Percentiles rank a stretch among this genome's conserved stretches.
Conservation (phyloP, 2,113 vertebrate species). For the Eidolon helvum region DNA sequence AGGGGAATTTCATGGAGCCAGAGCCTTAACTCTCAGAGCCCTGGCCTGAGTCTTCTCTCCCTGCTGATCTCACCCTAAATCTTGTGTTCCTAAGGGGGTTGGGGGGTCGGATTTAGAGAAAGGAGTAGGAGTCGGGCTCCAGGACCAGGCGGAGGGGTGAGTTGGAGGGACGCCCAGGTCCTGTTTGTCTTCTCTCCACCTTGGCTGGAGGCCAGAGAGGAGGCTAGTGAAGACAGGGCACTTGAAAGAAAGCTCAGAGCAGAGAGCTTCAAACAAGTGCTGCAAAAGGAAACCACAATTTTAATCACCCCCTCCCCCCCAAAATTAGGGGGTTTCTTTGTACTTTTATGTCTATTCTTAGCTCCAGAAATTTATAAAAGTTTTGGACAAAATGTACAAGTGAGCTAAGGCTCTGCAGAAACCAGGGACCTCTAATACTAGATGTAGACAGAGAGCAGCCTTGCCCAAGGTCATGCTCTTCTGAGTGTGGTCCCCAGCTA, state of each 20-base stretch:
- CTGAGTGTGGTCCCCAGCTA: not conserved
- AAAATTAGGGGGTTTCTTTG: conserved; percentile 67
- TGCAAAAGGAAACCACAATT: conserved; percentile 55
- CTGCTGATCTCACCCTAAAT: conserved; percentile 43
- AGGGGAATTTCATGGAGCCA: not conserved
- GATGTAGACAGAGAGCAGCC: not conserved
- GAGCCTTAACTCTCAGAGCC: not conserved
- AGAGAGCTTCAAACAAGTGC: not conserved
- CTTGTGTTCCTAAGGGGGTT: not conserved
- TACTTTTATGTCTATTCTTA: conserved; percentile 64
- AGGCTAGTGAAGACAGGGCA: not conserved
- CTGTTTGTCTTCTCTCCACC: not conserved
- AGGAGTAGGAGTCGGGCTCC: not conserved
- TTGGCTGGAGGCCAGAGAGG: conserved; percentile 47
- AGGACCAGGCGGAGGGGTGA: not conserved
- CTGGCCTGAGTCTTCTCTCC: not conserved
- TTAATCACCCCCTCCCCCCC: not conserved
- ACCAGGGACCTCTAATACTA: not conserved
- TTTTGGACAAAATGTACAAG: conserved; percentile 22
- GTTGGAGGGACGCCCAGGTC: not conserved
- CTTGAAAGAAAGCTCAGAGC: conserved; percentile 53
- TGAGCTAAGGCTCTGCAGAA: not conserved
- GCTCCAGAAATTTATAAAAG: not conserved
- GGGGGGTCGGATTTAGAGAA: not conserved
- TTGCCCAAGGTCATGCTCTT: not conserved